Conservation (phyloP, 2,797 vertebrate genomes). For the Nannoperca australis region DNA sequence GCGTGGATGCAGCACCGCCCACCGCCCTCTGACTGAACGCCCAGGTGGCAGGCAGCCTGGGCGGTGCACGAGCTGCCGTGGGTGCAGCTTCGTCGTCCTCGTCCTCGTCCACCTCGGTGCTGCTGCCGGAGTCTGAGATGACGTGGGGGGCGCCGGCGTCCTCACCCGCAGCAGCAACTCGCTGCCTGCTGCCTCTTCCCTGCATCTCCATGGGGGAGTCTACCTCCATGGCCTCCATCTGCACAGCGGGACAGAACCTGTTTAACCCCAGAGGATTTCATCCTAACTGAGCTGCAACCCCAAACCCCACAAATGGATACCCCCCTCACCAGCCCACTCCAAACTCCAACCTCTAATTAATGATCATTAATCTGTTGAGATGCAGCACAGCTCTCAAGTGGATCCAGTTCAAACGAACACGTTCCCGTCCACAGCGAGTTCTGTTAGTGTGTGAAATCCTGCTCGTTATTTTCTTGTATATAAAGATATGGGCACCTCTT, state of each 20-base stretch:
- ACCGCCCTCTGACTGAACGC: slow-evolving; percentile 73
- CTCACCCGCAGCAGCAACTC: neutral
- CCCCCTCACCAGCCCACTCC: neutral
- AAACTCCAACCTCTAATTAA: neutral
- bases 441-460: no score
- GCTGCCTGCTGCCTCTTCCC: neutral
- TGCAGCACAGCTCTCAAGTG: no score
- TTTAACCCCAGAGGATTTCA: neutral
- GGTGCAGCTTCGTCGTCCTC: slow-evolving; percentile 1
- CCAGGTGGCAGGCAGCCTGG: slow-evolving; percentile 74
- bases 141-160: slow-evolving; percentile 30
- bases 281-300: neutral
- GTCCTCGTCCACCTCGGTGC: slow-evolving; percentile 73
- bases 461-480: no score
- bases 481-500: no score
- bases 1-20: slow-evolving; percentile 18
- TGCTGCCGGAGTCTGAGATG: slow-evolving; percentile 81
- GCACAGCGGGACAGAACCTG: neutral
- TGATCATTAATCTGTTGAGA: no score
- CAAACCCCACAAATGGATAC: no score
- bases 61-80: neutral
- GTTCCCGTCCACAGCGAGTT: no score
- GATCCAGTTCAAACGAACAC: no score
- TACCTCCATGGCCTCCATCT: slow-evolving; percentile 92
- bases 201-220: slow-evolving; percentile 73